phyloP scores from a whole-genome alignment of 2,888 invertebrate species.

The Laspeyria flexula region DNA sequence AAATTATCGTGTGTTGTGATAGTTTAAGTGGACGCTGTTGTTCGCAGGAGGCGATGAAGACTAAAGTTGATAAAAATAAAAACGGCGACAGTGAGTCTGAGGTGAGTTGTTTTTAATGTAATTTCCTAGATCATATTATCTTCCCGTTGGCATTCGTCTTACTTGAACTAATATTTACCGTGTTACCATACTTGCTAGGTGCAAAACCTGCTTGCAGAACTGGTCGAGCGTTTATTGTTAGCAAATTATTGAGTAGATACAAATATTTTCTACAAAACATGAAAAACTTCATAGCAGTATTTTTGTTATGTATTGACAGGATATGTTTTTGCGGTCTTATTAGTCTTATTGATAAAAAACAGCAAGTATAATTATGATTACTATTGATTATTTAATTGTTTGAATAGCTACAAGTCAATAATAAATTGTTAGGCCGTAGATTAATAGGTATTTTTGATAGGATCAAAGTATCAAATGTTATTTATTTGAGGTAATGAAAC shows the following conservation, averaged over 20 bases:
- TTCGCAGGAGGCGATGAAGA: slow-evolving; percentile 86
- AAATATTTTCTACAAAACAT: neutral
- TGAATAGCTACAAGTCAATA: neutral
- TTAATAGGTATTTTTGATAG: too few relatives aligned
- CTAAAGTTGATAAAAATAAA: slow-evolving; percentile 86
- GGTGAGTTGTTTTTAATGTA: slow-evolving; percentile 75
- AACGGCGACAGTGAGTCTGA: slow-evolving; percentile 84
- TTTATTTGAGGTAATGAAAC: too few relatives aligned
- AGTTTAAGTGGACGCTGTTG: slow-evolving; percentile 71
- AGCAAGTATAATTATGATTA: slow-evolving; percentile 1
- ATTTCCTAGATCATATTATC: slow-evolving; percentile 42
- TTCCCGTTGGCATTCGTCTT: slow-evolving; percentile 44
- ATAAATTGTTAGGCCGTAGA: too few relatives aligned
- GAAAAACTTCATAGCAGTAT: too few relatives aligned
- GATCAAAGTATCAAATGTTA: too few relatives aligned
- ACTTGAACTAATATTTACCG: slow-evolving; percentile 37
- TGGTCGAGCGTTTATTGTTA: slow-evolving; percentile 4
- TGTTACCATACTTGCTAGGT: slow-evolving; percentile 13
- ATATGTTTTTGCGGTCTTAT: slow-evolving; percentile 27
- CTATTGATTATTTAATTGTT: slow-evolving; percentile 18
- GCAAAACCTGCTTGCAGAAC: slow-evolving; percentile 22
- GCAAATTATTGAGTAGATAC: neutral
- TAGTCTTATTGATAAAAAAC: slow-evolving; percentile 1
- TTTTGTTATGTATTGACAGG: slow-evolving; percentile 15
- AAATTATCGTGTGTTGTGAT: slow-evolving; percentile 68